Evolutionary conservation across 1,140 invertebrate species (phyloP).

Genomic region (Polypedilum vanderplanki): DNA sequence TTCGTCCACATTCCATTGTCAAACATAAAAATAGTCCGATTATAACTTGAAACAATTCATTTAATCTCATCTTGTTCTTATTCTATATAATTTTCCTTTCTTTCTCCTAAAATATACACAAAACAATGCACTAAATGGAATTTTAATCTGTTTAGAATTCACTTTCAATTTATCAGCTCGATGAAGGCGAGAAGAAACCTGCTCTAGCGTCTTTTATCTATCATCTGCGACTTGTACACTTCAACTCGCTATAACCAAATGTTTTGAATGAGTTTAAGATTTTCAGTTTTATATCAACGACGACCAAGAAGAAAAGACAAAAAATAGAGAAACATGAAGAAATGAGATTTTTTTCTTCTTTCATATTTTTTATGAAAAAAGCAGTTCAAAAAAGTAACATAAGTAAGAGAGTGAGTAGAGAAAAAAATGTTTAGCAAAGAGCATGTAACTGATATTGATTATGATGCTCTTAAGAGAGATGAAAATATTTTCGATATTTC

Average conservation of each 20-base stretch:
- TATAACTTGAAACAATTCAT: constrained; percentile 22
- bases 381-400: background rate
- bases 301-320: background rate
- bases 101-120: background rate
- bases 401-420: background rate
- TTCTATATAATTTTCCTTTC: background rate
- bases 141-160: constrained; percentile 15
- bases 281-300: constrained; percentile 25
- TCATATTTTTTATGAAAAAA: background rate
- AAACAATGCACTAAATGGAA: background rate
- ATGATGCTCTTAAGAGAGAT: no score
- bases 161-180: constrained; percentile 8
- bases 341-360: background rate
- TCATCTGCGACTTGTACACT: constrained; percentile 16
- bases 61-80: constrained; percentile 17
- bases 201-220: background rate
- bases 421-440: constrained; percentile 12
- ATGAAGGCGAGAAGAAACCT: background rate
- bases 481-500: no score
- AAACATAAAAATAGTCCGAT: background rate
- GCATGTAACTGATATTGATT: constrained; percentile 5
- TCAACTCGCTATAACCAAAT: constrained; percentile 7
- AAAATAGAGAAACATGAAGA: background rate
- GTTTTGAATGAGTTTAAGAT: constrained; percentile 24
- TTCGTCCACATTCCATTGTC: background rate